These are phyloP conservation scores for Pristionchus pacificus DNA, from an alignment of 1,140 invertebrate genomes.

Conservation along the genomic window DNA sequence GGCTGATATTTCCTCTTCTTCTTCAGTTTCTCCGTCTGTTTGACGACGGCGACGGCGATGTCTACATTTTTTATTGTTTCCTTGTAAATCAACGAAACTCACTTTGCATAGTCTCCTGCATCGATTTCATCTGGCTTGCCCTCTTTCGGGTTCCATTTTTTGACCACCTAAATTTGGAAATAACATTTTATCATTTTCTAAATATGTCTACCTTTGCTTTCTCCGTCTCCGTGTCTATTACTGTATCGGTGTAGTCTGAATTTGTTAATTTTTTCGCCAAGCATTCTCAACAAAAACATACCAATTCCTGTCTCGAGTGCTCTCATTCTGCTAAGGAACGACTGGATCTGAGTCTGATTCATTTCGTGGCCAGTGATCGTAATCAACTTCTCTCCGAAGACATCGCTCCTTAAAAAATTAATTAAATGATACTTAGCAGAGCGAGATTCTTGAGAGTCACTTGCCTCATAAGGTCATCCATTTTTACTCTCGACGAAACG, in stretches of 20 bases:
- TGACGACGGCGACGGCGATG: no score
- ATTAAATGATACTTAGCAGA: background rate
- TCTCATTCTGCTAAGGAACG: constrained; percentile 47
- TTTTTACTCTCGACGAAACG: constrained; percentile 38
- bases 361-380: constrained; percentile 51
- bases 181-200: no score
- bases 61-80: no score
- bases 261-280: no score
- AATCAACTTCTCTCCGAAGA: constrained; percentile 29
- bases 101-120: background rate
- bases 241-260: background rate
- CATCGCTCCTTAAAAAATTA: background rate
- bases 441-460: background rate
- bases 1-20: background rate
- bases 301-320: constrained; percentile 36
- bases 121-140: background rate
- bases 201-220: no score
- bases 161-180: no score
- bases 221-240: background rate
- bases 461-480: constrained; percentile 5
- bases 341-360: constrained; percentile 47
- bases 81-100: background rate
- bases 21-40: no score
- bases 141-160: background rate
- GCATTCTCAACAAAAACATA: background rate